Evolutionary conservation across 1,140 invertebrate species (phyloP), one percentile per base, ranked within the genome.

Genomic region (Drosophila bocki): DNA sequence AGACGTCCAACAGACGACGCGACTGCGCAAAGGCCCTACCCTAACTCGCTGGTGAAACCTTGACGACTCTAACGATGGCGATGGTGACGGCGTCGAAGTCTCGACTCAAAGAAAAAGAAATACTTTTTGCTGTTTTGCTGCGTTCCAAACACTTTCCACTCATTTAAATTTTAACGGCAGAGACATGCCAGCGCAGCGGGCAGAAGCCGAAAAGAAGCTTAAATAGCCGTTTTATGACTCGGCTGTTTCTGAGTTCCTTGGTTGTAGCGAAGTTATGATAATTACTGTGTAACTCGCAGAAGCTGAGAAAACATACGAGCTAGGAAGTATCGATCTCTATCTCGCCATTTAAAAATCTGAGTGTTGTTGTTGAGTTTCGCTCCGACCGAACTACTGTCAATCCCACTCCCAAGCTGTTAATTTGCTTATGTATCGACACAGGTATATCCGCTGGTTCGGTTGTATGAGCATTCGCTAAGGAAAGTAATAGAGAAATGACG

Each of bases 101-200:
- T 44, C 19, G 22, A 13, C 44, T 45, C 7, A 19, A 7, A 60
- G 26, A 54, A 33, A 68, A 57, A 77, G 29, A 42, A 69, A 79
- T 59, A 82, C 32, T 63, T 68, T 60, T 60, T 32, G 15, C 41
- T 61, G 22, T 65, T 51, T 39, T n/a, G 42, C 19, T 48, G 37
- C 58, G 67, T 60, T 60, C 53, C 63, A 78, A 87, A 91, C 75
- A 91, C 87, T 91, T 91, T 91, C 87, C 87, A 91, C 87, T 91
- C 78, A 86, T 91, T 91, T 86, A 86, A 91, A 91, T 91, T 91
- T 91, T 75, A 84, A 78, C 62, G 78, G 76, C 61, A 65, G 60
- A 37, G 59, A 62, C 76, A 19, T 44, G 62, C 17, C 39, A 60
- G 54, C 29, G 39, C 26, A 12, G 51, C 45, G 19, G 41, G 50